Conservation (phyloP, 1,140 invertebrate genomes). For the Papilio polytes region DNA sequence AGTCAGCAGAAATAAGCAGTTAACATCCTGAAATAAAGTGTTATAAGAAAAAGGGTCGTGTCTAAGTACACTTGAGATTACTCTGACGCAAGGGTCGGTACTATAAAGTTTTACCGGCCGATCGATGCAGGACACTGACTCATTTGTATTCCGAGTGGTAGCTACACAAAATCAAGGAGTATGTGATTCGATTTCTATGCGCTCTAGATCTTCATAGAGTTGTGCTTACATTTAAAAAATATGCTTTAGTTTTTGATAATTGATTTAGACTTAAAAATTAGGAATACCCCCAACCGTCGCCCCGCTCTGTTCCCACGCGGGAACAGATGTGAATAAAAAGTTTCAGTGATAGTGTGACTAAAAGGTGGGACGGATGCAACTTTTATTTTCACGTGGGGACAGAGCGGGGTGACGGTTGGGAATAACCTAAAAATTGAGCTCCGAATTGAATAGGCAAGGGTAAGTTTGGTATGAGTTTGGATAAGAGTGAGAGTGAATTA, state of each 20-base stretch:
- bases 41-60: not conserved
- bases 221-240: slow-evolving; percentile 43
- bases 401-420: no score
- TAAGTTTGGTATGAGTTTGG: not conserved
- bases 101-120: slow-evolving; percentile 34
- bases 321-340: no score
- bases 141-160: slow-evolving; percentile 71
- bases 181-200: slow-evolving; percentile 82
- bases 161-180: slow-evolving; percentile 81
- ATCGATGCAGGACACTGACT: slow-evolving; percentile 55
- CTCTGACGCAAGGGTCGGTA: slow-evolving; percentile 18
- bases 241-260: not conserved
- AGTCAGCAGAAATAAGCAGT: not conserved
- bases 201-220: slow-evolving; percentile 56
- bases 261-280: no score
- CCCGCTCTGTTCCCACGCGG: no score
- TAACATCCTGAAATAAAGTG: slow-evolving; percentile 23
- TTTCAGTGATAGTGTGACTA: no score
- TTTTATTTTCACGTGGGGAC: no score
- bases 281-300: no score
- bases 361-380: no score
- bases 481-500: not conserved
- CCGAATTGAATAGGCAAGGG: no score
- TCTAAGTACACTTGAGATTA: slow-evolving; percentile 14
- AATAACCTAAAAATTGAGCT: no score